Evolutionary conservation across 2,888 invertebrate species (phyloP).

Genomic region (Petrolisthes manimaculis): DNA sequence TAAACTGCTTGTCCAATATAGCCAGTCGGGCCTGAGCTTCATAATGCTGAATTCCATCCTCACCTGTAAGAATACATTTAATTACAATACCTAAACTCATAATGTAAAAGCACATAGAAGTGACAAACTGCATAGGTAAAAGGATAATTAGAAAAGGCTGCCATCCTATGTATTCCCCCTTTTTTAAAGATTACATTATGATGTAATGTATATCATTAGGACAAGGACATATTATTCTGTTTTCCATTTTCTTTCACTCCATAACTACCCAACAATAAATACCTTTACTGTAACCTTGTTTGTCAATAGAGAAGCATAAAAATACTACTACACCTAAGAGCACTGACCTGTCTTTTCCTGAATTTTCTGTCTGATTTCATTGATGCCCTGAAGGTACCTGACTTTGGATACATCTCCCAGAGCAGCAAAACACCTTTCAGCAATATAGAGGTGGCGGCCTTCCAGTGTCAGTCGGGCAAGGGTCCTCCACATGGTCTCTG

Average conservation of each 20-base stretch:
- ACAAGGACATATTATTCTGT: too few relatives aligned
- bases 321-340: not conserved
- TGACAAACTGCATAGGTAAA: too few relatives aligned
- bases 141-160: too few relatives aligned
- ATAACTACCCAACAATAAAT: not conserved
- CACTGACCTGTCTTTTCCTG: slow-evolving; percentile 55
- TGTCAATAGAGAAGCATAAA: not conserved
- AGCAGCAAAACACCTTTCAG: slow-evolving; percentile 89
- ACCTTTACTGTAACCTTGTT: not conserved
- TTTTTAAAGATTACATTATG: too few relatives aligned
- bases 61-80: slow-evolving; percentile 65
- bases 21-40: slow-evolving; percentile 89
- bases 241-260: not conserved
- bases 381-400: slow-evolving; percentile 79
- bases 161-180: too few relatives aligned
- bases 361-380: slow-evolving; percentile 68
- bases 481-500: slow-evolving; percentile 94
- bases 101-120: too few relatives aligned
- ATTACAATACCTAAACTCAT: not conserved
- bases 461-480: slow-evolving; percentile 88
- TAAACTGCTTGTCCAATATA: slow-evolving; percentile 86
- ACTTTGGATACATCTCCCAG: slow-evolving; percentile 91
- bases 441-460: slow-evolving; percentile 78
- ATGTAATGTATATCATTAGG: too few relatives aligned
- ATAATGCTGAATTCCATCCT: slow-evolving; percentile 76